Evolutionary conservation across 1,140 invertebrate genomes (phyloP), one percentile per base, ranked within the genome.

Genomic region (Pseudoatta argentina): DNA sequence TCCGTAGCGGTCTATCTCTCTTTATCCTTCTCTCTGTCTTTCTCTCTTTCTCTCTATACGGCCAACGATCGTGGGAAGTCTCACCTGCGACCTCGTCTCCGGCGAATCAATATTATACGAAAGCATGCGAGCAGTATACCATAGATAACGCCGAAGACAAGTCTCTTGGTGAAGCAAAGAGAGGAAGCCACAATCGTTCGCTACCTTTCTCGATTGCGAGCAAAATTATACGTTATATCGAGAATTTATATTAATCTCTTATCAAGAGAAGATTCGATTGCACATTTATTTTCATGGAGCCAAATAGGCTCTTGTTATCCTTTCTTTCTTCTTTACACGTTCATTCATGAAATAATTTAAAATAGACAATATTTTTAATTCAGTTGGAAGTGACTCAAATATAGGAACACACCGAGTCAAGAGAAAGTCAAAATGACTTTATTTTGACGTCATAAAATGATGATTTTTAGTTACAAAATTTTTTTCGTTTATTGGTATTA

Each of bases 71-170:
- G 92, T 93, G 92, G 87, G 92, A 93, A 93, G 63, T 86, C 85
- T 92, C 92, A 93, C 92, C 92, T 93, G 92, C 88, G 88, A 92
- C 92, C 91, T 93, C 91, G 89, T 91, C 91, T 91, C 86, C 59
- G n/a, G 53, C 87, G 76, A 93, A 93, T 93, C 92, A 86, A 93
- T 93, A 93, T 91, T 89, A 89, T 72, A 91, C 87, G 90, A 91
- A 86, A 88, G 73, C 86, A 73, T 83, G 76, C 71, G 82, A 85
- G 59, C 89, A 83, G 59, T 86, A 61, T 82, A 61, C 53, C 61
- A 16, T 61, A 51, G 71, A 85, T 77, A 89, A 86, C 21, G 57
- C 44, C 67, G 18, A 86, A 91, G 73, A 82, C 77, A 51, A 21
- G n/a, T 44, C 76, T 64, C 63, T 83, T 72, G 55, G 34, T 39